Percentiles rank a stretch among this genome's conserved stretches.
Evolutionary conservation across 23 tunicate genomes (phyloP).

Genomic region (Styela plicata): DNA sequence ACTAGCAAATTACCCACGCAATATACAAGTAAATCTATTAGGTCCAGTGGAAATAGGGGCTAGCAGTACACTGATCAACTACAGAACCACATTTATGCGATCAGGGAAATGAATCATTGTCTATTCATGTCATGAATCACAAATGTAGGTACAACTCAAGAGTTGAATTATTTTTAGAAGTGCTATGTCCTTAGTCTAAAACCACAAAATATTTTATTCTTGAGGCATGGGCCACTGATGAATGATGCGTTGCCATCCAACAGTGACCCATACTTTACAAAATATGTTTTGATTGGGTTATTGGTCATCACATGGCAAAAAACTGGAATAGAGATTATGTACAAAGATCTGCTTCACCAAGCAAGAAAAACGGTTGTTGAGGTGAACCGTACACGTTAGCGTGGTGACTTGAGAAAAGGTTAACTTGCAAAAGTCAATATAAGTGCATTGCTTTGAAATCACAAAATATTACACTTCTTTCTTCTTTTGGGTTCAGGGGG

Average conservation of each 20-base stretch:
- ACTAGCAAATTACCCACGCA: neutral
- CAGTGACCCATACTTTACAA: too few species aligned
- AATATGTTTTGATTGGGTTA: too few species aligned
- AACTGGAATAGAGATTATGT: neutral
- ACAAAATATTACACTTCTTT: slow-evolving; percentile 61
- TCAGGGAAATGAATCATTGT: too few species aligned
- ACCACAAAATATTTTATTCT: too few species aligned
- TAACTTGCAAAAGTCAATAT: neutral
- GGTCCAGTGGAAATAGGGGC: neutral
- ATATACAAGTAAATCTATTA: neutral
- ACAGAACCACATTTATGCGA: too few species aligned
- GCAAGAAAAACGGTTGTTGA: neutral
- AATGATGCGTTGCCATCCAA: too few species aligned
- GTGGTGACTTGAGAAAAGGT: neutral
- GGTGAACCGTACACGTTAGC: neutral
- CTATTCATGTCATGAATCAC: too few species aligned
- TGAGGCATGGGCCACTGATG: too few species aligned
- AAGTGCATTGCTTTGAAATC: slow-evolving; percentile 33
- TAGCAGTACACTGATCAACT: too few species aligned
- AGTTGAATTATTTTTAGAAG: too few species aligned
- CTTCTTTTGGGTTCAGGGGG: slow-evolving; percentile 70
- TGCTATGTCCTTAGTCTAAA: too few species aligned
- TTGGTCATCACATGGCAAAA: neutral
- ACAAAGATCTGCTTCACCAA: slow-evolving; percentile 6
- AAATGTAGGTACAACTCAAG: too few species aligned